Percentiles rank a stretch among this genome's conserved stretches.
Conservation (phyloP, 2,113 vertebrate genomes). For the Sardina pilchardus region DNA sequence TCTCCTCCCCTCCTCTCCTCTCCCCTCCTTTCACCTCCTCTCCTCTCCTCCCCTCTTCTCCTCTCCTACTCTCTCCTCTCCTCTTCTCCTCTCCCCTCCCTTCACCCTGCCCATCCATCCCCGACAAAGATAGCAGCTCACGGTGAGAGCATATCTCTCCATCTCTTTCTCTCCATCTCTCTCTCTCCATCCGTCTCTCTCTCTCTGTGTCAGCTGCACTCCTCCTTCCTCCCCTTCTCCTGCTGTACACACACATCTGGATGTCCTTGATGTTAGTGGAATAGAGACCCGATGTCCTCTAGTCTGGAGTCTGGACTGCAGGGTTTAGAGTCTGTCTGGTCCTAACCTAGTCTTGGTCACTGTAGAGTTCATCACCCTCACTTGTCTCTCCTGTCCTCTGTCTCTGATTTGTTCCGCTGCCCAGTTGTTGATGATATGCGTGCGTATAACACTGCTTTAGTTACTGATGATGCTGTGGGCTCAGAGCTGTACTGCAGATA, state of each 20-base stretch:
- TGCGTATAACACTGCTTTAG: not conserved
- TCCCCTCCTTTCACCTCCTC: not conserved
- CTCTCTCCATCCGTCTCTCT: not conserved
- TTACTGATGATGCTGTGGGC: not conserved
- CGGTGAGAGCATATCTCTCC: too few relatives aligned
- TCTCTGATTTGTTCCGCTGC: not conserved
- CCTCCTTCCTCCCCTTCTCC: not conserved
- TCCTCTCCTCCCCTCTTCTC: not conserved
- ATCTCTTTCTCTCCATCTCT: not conserved
- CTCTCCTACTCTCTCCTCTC: not conserved
- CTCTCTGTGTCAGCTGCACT: not conserved
- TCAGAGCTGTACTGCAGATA: not conserved
- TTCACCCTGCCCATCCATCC: not conserved
- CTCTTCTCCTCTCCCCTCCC: not conserved
- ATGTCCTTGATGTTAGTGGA: too few relatives aligned
- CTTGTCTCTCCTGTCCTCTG: not conserved
- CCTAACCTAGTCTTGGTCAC: not conserved
- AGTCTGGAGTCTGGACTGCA: not conserved
- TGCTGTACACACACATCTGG: not conserved
- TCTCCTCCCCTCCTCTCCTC: constrained; percentile 7
- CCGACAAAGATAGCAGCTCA: too few relatives aligned
- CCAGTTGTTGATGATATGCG: not conserved
- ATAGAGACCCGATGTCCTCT: not conserved
- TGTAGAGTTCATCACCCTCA: not conserved
- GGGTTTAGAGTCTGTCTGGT: not conserved